Evolutionary conservation across 2,888 invertebrate genomes (phyloP), one percentile per base, ranked within the genome.

Genomic region (Coronaproctus castanopsis): DNA sequence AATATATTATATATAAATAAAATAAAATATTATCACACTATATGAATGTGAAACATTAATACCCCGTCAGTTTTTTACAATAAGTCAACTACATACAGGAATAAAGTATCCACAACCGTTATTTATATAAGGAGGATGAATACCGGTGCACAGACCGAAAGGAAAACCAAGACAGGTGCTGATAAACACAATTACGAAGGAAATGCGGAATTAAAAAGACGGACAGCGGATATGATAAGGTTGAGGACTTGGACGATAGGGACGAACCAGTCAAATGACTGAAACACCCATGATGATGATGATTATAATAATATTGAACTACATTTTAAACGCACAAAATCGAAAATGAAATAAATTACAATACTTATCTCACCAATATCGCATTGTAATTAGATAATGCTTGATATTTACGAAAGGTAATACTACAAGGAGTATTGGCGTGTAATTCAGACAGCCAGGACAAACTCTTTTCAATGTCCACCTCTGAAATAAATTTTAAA

Each of bases 381-480:
- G 54, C 51, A 55, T 62, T 61, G 51, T 62, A 57, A 23, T 71
- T 70, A 19, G 70, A 69, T 20, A 68, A 61, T 2, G 68, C 65
- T 62, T 87, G 87, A 72, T 91, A 85, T 68, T 84, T 80, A 61
- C 95, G 78, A 70, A 83, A 85, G 51, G 88, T 86, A 56, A 92
- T 84, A 72, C 93, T 93, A 64, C 81, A 80, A 0, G 95, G 95
- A 1, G 95, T 92, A 63, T 76, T 79, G 63, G 83, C 78, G 69
- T 85, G 93, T 75, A 92, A 87, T 64, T 81, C 80, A 65, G 86
- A 84, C 0, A 95, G 91, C 70, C 89, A 86, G 69, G 80, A 80
- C 0, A 95, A 91, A 73, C 92, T 92, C 65, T 82, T 80, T 68
- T 95, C 92, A 68, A 96, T 95, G 67, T 93, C 92, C 62, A 96